phyloP scores from a whole-genome alignment of 2,113 vertebrate genomes.

The Grammomys surdaster region DNA sequence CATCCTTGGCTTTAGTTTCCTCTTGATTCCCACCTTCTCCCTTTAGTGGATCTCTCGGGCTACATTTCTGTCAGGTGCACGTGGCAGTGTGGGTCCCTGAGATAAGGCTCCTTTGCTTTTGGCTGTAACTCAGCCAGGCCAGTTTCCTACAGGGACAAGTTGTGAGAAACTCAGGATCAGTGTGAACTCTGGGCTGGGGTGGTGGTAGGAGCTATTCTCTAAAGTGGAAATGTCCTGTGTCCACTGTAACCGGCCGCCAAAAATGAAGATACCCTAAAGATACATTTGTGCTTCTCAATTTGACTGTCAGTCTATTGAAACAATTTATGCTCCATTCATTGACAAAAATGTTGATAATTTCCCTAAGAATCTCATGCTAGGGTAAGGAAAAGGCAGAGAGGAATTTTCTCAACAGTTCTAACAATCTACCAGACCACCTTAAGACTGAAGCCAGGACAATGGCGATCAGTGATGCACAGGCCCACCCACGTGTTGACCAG shows the following conservation, averaged over 20 bases:
- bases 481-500: neutral
- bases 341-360: neutral
- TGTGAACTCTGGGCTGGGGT: neutral
- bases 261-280: neutral
- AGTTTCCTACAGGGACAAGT: slow-evolving; percentile 14
- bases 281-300: neutral
- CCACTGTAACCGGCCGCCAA: neutral
- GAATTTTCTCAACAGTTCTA: neutral
- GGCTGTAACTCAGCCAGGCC: neutral
- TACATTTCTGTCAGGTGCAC: neutral
- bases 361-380: neutral
- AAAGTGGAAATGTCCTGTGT: neutral
- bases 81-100: neutral
- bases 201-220: neutral
- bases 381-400: neutral
- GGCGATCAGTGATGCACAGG: neutral
- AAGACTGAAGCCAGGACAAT: neutral
- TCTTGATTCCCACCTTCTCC: neutral
- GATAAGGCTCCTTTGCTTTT: neutral
- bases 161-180: neutral
- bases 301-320: neutral
- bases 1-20: neutral
- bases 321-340: too few species aligned
- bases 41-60: neutral
- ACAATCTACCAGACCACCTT: neutral